Percentiles rank a stretch among this genome's conserved stretches.
phyloP scores from a whole-genome alignment of 2,113 vertebrate species.

The Hipposideros armiger region DNA sequence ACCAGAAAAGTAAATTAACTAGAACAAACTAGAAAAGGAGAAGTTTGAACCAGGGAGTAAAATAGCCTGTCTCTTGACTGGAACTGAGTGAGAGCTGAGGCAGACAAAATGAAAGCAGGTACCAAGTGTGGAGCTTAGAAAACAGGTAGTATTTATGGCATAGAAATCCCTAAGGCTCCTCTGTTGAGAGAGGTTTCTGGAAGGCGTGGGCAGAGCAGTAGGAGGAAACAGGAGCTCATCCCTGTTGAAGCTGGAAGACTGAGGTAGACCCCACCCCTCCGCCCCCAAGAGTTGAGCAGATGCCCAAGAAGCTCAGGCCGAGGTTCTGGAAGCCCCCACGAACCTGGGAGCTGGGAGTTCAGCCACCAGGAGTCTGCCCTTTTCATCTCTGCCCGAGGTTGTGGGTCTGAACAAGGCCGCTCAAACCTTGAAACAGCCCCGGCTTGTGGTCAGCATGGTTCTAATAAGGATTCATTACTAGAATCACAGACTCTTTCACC shows the following conservation, averaged over 20 bases:
- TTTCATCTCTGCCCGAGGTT: not conserved
- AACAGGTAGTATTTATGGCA: conserved; percentile 78
- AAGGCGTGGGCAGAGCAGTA: conserved; percentile 52
- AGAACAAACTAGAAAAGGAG: conserved; percentile 34
- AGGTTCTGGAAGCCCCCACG: rapidly evolving
- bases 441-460: conserved; percentile 64
- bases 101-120: not conserved
- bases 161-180: conserved; percentile 69
- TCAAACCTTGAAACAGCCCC: conserved; percentile 71
- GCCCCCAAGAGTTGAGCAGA: not conserved
- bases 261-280: not conserved
- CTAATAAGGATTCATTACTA: conserved; percentile 81
- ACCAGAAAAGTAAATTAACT: not conserved
- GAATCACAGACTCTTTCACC: conserved; percentile 75
- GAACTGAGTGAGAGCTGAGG: not conserved
- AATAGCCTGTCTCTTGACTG: not conserved
- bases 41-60: not conserved
- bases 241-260: not conserved
- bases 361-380: not conserved
- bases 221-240: not conserved
- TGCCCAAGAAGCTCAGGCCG: not conserved
- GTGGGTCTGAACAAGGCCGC: conserved; percentile 49
- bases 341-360: not conserved
- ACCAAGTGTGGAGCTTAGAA: not conserved
- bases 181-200: conserved; percentile 62